Base-by-base conservation (phyloP, 2,113 vertebrate species). In the Engraulis encrasicolus region DNA sequence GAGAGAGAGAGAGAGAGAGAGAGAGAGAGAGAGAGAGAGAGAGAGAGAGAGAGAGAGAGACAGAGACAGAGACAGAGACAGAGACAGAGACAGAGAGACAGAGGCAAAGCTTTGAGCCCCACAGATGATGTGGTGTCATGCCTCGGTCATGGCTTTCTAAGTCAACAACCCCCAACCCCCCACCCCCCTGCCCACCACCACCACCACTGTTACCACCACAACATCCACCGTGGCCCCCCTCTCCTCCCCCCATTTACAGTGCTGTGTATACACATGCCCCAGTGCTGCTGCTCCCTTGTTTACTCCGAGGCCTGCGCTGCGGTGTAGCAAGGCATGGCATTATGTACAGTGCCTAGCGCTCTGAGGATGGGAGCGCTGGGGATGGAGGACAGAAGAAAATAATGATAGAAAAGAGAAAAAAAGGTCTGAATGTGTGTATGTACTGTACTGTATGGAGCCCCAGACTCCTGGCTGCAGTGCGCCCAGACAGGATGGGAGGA, bases 401-500 rank as follows among this genome's bases (percentile, higher is more conserved):
- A 27, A 66, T 11, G 11, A 6, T 31, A 27, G n/a, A n/a, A 66
- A 27, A 14, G 58, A 66, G 3, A 14, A 19, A n/a, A 23, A 27
- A 31, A 27, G 14, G 31, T 1, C 52, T 54, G 6, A 18, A 14
- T 12, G 15, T 74, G 31, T 6, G 37, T n/a, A n/a, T n/a, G n/a
- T n/a, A n/a, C n/a, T n/a, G n/a, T n/a, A n/a, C n/a, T n/a, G n/a
- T n/a, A n/a, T 6, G 15, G 66, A 74, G 58, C 66, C 31, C 52
- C 74, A 20, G n/a, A 81, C 79, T 74, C 38, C 36, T 50, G 40
- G 37, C 6, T 50, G 66, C 61, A 78, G 77, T 78, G 82, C 50
- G 83, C 7, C 85, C 88, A 91, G 90, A 92, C 90, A 89, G 82
- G 92, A 88, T 87, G 89, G 94, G 89, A 90, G 91, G 90, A 90